Conservation (phyloP, 2,113 vertebrate species). For the Peromyscus californicus region DNA sequence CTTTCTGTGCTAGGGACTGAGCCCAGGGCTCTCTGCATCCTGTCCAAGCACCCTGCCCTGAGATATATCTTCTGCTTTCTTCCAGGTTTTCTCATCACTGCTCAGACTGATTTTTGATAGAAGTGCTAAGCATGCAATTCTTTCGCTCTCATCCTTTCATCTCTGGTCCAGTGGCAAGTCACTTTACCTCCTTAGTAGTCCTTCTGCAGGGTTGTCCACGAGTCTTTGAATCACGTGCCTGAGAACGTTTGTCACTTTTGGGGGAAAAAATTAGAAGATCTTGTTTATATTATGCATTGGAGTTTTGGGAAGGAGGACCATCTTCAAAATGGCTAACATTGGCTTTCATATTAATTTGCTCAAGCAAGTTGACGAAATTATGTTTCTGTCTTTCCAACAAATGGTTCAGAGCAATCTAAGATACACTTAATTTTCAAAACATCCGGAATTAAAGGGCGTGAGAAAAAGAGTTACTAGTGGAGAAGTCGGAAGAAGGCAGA, state of each 20-base stretch:
- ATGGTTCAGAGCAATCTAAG: constrained; percentile 13
- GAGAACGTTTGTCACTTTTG: background rate
- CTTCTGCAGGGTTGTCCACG: background rate
- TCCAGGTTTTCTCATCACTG: background rate
- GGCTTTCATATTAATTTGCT: background rate
- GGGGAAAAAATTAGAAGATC: background rate
- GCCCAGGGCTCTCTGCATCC: background rate
- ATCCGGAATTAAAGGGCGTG: background rate
- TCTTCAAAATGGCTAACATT: background rate
- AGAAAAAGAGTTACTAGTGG: constrained; percentile 7
- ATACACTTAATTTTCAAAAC: constrained; percentile 44
- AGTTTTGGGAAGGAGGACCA: constrained; percentile 2
- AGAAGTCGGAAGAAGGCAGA: constrained; percentile 20
- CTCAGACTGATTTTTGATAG: background rate
- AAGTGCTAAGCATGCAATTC: background rate
- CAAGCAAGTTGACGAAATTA: background rate
- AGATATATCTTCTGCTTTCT: background rate
- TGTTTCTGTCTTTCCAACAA: background rate
- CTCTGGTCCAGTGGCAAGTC: background rate
- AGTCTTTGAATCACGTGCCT: background rate
- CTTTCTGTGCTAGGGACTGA: background rate
- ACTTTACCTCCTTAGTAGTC: background rate
- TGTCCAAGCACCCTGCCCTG: too few species aligned
- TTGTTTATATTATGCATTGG: background rate
- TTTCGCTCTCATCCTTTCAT: background rate